Evolutionary conservation across 2,888 invertebrate genomes (phyloP).

Genomic region (Patella caerulea): DNA sequence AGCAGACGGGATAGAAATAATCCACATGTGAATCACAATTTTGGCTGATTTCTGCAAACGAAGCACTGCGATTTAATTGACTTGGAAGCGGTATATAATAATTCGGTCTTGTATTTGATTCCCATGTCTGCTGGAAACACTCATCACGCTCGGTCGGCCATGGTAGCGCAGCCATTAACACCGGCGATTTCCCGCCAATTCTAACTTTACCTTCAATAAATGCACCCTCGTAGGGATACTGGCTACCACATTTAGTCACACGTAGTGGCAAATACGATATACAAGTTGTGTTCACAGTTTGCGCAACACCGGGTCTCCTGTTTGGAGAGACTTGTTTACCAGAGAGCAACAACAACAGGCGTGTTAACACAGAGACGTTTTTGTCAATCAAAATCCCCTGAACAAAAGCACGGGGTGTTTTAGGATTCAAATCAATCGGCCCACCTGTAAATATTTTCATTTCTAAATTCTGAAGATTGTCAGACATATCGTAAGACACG

Average conservation of each 20-base stretch:
- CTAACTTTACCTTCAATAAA: constrained; percentile 40
- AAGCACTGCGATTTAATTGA: neutral
- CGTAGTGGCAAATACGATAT: constrained; percentile 26
- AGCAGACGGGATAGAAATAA: neutral
- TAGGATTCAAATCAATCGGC: neutral
- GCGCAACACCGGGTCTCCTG: constrained; percentile 3
- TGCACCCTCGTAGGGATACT: constrained; percentile 41
- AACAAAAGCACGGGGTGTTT: neutral
- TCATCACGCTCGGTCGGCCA: constrained; percentile 39
- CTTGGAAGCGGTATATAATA: constrained; percentile 39
- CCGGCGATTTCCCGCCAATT: constrained; percentile 19
- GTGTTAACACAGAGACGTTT: constrained; percentile 3
- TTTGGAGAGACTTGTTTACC: neutral
- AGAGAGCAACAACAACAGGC: neutral
- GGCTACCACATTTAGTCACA: constrained; percentile 44
- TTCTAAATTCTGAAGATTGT: constrained; percentile 37
- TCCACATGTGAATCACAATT: neutral
- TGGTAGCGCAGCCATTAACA: constrained; percentile 36
- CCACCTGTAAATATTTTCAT: constrained; percentile 33
- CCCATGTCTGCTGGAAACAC: constrained; percentile 29
- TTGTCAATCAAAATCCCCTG: neutral
- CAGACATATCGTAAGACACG: constrained; percentile 41
- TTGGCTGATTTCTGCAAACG: neutral
- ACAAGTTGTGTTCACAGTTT: constrained; percentile 14
- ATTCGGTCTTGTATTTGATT: constrained; percentile 24